Conservation (phyloP, 2,797 vertebrate genomes). For the Pangasius sanitwongsei region DNA sequence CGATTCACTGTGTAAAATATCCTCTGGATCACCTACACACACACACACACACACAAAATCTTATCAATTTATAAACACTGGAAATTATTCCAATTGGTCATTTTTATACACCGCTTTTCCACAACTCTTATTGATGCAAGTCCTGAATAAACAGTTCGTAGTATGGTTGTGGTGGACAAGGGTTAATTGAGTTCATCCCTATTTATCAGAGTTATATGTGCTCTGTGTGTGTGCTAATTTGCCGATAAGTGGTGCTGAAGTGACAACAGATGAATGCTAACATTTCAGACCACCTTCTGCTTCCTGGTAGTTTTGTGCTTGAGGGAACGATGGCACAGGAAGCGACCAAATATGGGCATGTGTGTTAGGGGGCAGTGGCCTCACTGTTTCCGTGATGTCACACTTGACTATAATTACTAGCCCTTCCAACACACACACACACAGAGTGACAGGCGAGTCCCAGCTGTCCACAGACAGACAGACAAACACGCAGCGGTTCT, state of each 20-base stretch:
- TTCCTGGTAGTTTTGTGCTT: conserved; percentile 59
- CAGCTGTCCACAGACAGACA: conserved; percentile 59
- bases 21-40: conserved; percentile 92
- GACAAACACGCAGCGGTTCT: conserved; percentile 45
- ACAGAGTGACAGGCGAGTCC: conserved; percentile 18
- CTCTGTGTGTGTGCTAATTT: not conserved
- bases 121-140: not conserved
- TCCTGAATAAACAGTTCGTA: not conserved
- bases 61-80: not conserved
- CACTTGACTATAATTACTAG: conserved; percentile 53
- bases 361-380: conserved; percentile 44
- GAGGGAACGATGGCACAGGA: conserved; percentile 57
- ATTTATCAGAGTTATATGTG: not conserved
- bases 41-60: conserved; percentile 11
- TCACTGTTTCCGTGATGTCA: conserved; percentile 75
- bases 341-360: conserved; percentile 75
- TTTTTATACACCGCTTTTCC: not conserved
- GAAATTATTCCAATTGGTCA: not conserved
- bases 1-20: conserved; percentile 99
- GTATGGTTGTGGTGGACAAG: not conserved
- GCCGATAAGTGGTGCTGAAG: not conserved
- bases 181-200: not conserved
- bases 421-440: conserved; percentile 15
- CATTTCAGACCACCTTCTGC: conserved; percentile 23
- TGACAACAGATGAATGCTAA: conserved; percentile 9